Evolutionary conservation across 1,140 invertebrate species (phyloP).

Genomic region (Drosophila aff.): DNA sequence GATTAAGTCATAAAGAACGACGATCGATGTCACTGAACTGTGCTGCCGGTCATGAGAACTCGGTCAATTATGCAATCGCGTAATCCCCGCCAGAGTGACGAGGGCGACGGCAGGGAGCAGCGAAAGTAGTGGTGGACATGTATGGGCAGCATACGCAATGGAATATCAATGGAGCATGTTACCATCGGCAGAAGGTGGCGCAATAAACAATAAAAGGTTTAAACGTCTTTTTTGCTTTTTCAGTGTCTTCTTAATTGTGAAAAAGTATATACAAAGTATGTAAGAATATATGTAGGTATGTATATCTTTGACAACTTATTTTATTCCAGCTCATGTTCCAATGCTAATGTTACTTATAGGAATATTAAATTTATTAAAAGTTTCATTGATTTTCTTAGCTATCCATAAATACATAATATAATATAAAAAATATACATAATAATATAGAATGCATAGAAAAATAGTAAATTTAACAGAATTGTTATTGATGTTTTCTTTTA

Average conservation of each 20-base stretch:
- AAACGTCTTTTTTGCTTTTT: not conserved
- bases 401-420: too few relatives aligned
- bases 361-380: too few relatives aligned
- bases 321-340: too few relatives aligned
- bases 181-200: slow-evolving; percentile 1
- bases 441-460: too few relatives aligned
- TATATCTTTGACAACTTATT: slow-evolving; percentile 1
- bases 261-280: not conserved
- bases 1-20: not conserved
- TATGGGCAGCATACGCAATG: slow-evolving; percentile 21
- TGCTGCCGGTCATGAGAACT: slow-evolving; percentile 3
- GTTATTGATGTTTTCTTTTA: not conserved
- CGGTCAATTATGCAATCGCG: slow-evolving; percentile 17
- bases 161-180: slow-evolving; percentile 12
- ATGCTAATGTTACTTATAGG: too few relatives aligned
- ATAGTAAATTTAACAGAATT: too few relatives aligned
- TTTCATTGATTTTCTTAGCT: too few relatives aligned
- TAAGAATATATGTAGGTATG: not conserved
- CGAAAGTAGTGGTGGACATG: slow-evolving; percentile 15
- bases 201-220: not conserved
- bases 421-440: too few relatives aligned
- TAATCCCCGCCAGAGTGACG: slow-evolving; percentile 15
- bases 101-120: not conserved
- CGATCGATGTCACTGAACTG: slow-evolving; percentile 29
- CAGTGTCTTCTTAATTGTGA: not conserved